Evolutionary conservation across 2,797 vertebrate species (phyloP).

Genomic region (Malurus leucopterus): DNA sequence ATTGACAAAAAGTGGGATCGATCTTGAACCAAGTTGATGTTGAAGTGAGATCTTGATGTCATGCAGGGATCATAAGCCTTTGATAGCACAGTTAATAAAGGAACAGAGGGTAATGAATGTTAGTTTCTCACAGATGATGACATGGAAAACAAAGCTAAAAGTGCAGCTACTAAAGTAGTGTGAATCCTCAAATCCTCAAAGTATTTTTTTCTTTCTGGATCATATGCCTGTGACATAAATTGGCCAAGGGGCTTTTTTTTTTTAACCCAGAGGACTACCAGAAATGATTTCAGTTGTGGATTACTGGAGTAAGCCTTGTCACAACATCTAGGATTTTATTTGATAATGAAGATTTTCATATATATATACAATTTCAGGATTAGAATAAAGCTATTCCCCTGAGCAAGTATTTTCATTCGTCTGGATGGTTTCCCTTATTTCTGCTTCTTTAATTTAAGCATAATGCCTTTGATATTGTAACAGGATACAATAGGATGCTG

Average conservation of each 20-base stretch:
- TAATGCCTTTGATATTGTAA: slow-evolving; percentile 24
- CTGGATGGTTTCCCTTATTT: neutral
- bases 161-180: neutral
- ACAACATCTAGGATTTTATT: neutral
- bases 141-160: slow-evolving; percentile 58
- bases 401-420: neutral
- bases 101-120: slow-evolving; percentile 38
- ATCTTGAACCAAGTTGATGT: slow-evolving; percentile 49
- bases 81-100: slow-evolving; percentile 65
- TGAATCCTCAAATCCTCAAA: slow-evolving; percentile 15
- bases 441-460: neutral
- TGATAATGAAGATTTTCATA: slow-evolving; percentile 30
- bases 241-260: neutral
- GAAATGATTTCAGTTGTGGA: slow-evolving; percentile 9
- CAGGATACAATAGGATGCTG: neutral
- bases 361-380: neutral
- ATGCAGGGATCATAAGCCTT: slow-evolving; percentile 52
- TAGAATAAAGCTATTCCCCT: slow-evolving; percentile 4
- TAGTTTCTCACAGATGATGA: slow-evolving; percentile 28
- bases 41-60: slow-evolving; percentile 59
- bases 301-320: neutral
- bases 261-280: neutral
- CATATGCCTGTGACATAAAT: neutral
- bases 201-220: slow-evolving; percentile 18
- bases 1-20: slow-evolving; percentile 58